These are phyloP conservation scores for Medauroidea extradentata DNA, from an alignment of 1,140 invertebrate species.

Conservation along the genomic window DNA sequence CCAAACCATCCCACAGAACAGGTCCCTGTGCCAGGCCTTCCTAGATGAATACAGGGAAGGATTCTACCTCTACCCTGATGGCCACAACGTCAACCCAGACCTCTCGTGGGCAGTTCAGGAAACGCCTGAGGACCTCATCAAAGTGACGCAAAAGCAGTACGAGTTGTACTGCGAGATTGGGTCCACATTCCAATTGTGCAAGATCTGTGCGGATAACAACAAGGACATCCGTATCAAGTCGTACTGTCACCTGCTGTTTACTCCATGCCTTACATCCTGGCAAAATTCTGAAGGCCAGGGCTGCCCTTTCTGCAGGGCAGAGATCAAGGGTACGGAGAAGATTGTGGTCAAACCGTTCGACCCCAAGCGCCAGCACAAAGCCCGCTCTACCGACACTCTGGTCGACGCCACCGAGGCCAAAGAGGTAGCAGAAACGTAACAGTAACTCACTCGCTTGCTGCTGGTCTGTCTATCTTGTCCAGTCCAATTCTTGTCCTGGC, in stretches of 20 bases:
- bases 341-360: slow-evolving; percentile 89
- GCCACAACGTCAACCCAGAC: slow-evolving; percentile 88
- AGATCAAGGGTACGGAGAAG: slow-evolving; percentile 98
- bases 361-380: slow-evolving; percentile 66
- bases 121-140: slow-evolving; percentile 93
- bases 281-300: slow-evolving; percentile 96
- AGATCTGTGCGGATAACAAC: slow-evolving; percentile 99
- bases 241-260: slow-evolving; percentile 96
- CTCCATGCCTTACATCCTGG: slow-evolving; percentile 93
- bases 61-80: slow-evolving; percentile 98
- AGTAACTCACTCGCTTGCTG: slow-evolving; percentile 26
- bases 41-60: slow-evolving; percentile 96
- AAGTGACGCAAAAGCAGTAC: slow-evolving; percentile 99
- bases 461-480: slow-evolving; percentile 1
- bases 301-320: slow-evolving; percentile 97
- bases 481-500: not conserved
- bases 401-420: slow-evolving; percentile 72
- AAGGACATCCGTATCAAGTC: slow-evolving; percentile 99
- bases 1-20: slow-evolving; percentile 99
- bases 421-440: slow-evolving; percentile 59
- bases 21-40: slow-evolving; percentile 96
- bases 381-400: slow-evolving; percentile 46
- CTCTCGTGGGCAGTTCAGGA: slow-evolving; percentile 88
- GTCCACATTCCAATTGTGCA: slow-evolving; percentile 98
- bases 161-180: slow-evolving; percentile 99